phyloP scores from a whole-genome alignment of 1,140 invertebrate species.

The Drosophila rufa region DNA sequence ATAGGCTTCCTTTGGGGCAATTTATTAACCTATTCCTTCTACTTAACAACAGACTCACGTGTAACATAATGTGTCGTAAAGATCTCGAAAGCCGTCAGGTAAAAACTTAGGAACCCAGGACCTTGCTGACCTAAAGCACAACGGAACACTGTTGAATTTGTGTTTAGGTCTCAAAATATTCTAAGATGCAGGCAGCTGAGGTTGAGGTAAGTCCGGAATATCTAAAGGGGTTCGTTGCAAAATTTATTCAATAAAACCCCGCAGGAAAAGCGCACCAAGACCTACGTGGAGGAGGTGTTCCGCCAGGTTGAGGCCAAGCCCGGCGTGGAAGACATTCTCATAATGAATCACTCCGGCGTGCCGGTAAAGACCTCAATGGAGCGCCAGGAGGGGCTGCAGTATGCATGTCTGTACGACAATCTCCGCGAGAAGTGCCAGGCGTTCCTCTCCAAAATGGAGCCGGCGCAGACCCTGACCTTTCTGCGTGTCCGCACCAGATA shows the following conservation, averaged over 20 bases:
- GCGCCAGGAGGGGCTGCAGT: conserved; percentile 51
- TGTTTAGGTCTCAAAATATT: background rate
- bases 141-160: background rate
- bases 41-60: background rate
- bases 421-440: conserved; percentile 70
- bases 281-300: conserved; percentile 73
- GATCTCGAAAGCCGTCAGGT: background rate
- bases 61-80: background rate
- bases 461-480: conserved; percentile 52
- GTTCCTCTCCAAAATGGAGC: conserved; percentile 66
- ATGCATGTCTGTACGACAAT: conserved; percentile 75
- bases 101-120: conserved; percentile 1
- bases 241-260: background rate
- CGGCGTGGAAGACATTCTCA: conserved; percentile 71
- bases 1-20: background rate
- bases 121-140: background rate
- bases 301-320: conserved; percentile 57
- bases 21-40: conserved; percentile 13
- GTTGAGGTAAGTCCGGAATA: conserved; percentile 26
- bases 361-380: conserved; percentile 76
- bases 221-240: too few species aligned
- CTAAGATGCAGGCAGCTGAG: conserved; percentile 36
- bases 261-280: conserved; percentile 67
- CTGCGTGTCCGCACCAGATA: conserved; percentile 72
- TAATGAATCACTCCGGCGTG: conserved; percentile 75